phyloP scores from a whole-genome alignment of 2,797 vertebrate species.

The Balearica regulorum region DNA sequence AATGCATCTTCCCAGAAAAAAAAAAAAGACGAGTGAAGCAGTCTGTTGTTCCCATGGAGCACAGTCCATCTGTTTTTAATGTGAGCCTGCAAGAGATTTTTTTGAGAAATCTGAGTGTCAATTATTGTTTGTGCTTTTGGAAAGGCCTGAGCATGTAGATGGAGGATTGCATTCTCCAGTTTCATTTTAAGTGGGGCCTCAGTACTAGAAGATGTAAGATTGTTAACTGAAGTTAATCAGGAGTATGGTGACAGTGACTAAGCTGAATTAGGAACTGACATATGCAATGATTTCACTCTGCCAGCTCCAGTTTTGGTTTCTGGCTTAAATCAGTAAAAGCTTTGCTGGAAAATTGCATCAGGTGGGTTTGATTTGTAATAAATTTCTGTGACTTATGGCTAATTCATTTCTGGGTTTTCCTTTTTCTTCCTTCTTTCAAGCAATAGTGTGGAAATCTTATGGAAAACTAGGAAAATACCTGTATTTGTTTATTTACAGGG shows the following conservation, averaged over 20 bases:
- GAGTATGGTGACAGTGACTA: neutral
- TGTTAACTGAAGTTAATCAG: neutral
- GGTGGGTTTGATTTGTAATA: neutral
- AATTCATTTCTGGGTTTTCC: neutral
- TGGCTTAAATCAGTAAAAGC: neutral
- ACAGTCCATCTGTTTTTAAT: neutral
- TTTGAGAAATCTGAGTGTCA: neutral
- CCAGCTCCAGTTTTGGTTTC: neutral
- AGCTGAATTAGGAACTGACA: neutral
- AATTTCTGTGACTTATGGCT: neutral
- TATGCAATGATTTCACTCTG: neutral
- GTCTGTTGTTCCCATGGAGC: neutral
- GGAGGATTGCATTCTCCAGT: neutral
- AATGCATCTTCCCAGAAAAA: neutral
- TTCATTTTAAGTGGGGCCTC: neutral
- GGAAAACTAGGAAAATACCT: neutral
- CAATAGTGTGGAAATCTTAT: neutral
- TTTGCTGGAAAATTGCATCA: neutral
- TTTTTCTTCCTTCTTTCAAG: neutral
- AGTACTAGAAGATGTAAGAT: neutral
- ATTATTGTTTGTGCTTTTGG: neutral
- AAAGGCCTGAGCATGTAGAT: neutral
- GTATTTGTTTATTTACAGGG: neutral
- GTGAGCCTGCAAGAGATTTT: neutral
- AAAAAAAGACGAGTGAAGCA: neutral